Percentiles rank a stretch among this genome's conserved stretches.
Conservation (phyloP, 2,797 vertebrate species). For the Aldrovandia affinis region DNA sequence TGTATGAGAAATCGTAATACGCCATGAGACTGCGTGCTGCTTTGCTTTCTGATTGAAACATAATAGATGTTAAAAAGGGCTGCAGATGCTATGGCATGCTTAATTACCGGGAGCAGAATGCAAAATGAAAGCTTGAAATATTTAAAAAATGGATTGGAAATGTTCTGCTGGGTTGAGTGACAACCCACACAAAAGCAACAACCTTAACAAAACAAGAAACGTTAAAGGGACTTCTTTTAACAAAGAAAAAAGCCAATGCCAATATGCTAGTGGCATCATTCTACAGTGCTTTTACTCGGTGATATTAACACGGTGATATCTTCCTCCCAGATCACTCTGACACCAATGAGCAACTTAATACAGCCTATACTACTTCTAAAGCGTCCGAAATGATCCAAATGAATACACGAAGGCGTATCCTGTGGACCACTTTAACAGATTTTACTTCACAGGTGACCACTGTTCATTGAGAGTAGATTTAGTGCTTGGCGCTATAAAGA, state of each 20-base stretch:
- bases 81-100: constrained; percentile 7
- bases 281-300: constrained; percentile 19
- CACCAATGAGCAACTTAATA: neutral
- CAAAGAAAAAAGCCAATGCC: neutral
- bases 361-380: neutral
- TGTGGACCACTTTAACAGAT: no score
- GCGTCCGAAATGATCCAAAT: neutral
- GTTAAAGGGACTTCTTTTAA: no score
- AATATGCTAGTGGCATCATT: neutral
- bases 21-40: neutral
- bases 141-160: neutral
- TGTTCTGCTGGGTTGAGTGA: neutral
- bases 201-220: neutral
- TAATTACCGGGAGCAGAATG: neutral
- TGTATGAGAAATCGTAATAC: constrained; percentile 4
- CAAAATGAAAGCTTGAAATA: constrained; percentile 18
- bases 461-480: no score
- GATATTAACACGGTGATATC: constrained; percentile 33
- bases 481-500: no score
- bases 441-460: no score
- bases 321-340: constrained; percentile 22
- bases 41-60: constrained; percentile 25
- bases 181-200: neutral
- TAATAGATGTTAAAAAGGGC: constrained; percentile 33
- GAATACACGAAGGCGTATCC: no score